phyloP scores from a whole-genome alignment of 2,888 invertebrate species.

The Mythimna pallens region DNA sequence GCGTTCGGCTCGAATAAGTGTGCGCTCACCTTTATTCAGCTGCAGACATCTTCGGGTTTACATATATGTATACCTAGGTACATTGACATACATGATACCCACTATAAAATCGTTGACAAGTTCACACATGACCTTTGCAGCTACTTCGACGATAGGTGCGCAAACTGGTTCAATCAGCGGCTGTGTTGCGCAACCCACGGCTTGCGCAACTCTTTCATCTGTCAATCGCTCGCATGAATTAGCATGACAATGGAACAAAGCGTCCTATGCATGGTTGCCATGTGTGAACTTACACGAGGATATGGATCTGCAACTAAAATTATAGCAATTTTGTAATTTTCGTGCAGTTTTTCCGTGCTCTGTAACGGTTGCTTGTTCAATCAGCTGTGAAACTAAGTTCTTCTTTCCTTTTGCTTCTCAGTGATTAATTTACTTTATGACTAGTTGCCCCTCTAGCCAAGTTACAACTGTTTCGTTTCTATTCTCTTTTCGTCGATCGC shows the following conservation, averaged over 20 bases:
- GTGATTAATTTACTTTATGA: too few relatives aligned
- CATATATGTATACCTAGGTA: not conserved
- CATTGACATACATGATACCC: slow-evolving; percentile 14
- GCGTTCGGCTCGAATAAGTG: too few relatives aligned
- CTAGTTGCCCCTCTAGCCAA: too few relatives aligned
- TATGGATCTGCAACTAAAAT: slow-evolving; percentile 18
- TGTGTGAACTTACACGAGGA: slow-evolving; percentile 34
- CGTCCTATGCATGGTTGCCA: slow-evolving; percentile 64
- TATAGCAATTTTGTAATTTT: not conserved
- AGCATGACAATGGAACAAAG: slow-evolving; percentile 86
- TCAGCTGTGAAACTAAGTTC: not conserved
- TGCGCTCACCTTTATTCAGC: not conserved
- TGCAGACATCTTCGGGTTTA: not conserved
- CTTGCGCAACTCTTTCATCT: slow-evolving; percentile 81
- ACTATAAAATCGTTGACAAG: slow-evolving; percentile 49
- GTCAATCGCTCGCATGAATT: slow-evolving; percentile 82
- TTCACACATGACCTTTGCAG: slow-evolving; percentile 71
- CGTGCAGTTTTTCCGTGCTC: not conserved
- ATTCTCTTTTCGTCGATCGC: too few relatives aligned
- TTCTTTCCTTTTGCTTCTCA: not conserved
- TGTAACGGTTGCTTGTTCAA: not conserved
- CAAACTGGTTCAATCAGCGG: slow-evolving; percentile 69
- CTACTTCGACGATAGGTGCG: slow-evolving; percentile 61
- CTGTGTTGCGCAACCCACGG: slow-evolving; percentile 68
- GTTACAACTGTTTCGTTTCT: too few relatives aligned